Base-by-base conservation (phyloP, 2,113 vertebrate genomes). In the Pristiophorus japonicus region DNA sequence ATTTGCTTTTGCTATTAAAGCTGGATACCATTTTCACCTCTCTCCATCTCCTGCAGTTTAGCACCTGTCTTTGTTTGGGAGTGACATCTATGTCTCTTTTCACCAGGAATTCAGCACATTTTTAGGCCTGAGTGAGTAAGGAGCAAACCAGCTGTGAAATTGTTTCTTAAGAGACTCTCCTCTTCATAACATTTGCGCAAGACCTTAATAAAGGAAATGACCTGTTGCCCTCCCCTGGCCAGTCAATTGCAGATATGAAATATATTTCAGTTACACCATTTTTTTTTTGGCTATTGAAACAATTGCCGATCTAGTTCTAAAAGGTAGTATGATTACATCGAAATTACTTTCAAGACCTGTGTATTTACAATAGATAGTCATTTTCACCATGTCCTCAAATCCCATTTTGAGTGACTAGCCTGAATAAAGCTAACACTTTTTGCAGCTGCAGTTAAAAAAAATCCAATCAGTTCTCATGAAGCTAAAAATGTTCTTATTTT, bases 111-210 rank as follows among this genome's bases (percentile, higher is more conserved):
- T 99, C 97, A 97, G 98, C 98, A 98, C 98, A 98, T 99, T 99
- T 99, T 99, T 98, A 98, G 98, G 99, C 98, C 99, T 98, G 99
- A 99, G 98, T 98, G 98, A 98, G 98, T 99, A 98, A 98, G 98
- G 98, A 99, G 98, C 98, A 99, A 99, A 99, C 99, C 99, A 99
- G 98, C 99, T 99, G 98, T 99, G 99, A 99, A 99, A 99, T 99
- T 99, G 99, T 99, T 99, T 99, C 98, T 99, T 98, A 97, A 97
- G 98, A 99, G 98, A 98, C 98, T 98, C 97, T 98, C 97, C 98
- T 98, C 98, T 98, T 97, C 97, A 97, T 98, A 98, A 97, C 97
- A 98, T 98, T 98, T 98, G 97, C 97, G 97, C 97, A 97, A 97
- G 96, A 97, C 97, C 97, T 97, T 98, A 97, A 98, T 98, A 98